Percentiles rank a stretch among this genome's conserved stretches.
These are phyloP conservation scores for Listronotus oregonensis DNA, from an alignment of 1,140 invertebrate species.

Conservation along the genomic window DNA sequence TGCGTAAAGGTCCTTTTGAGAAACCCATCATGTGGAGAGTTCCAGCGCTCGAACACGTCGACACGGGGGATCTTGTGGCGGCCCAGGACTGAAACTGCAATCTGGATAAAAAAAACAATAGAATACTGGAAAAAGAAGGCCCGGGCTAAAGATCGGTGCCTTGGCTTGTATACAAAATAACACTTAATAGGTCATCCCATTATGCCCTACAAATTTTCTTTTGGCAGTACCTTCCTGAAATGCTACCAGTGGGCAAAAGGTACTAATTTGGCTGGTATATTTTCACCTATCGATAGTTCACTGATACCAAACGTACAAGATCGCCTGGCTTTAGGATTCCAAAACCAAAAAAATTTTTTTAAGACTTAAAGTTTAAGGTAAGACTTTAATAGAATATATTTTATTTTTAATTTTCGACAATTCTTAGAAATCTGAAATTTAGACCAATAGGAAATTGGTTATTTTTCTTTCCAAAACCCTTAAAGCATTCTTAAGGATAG, in stretches of 20 bases:
- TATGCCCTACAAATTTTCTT: constrained; percentile 14
- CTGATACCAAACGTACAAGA: constrained; percentile 69
- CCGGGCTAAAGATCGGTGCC: too few relatives aligned
- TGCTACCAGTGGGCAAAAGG: constrained; percentile 70
- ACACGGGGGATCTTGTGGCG: constrained; percentile 78
- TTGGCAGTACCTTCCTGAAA: constrained; percentile 59
- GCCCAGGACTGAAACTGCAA: constrained; percentile 61
- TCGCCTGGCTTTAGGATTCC: constrained; percentile 58
- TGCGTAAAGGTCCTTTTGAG: constrained; percentile 69
- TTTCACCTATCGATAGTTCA: constrained; percentile 62
- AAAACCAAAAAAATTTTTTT: constrained; percentile 44
- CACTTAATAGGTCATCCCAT: constrained; percentile 54
- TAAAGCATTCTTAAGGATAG: too few relatives aligned
- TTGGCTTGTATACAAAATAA: not conserved
- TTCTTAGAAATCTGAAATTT: too few relatives aligned
- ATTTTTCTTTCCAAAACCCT: too few relatives aligned
- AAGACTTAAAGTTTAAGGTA: too few relatives aligned
- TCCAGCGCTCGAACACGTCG: constrained; percentile 79
- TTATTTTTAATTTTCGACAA: too few relatives aligned
- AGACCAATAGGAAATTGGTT: too few relatives aligned
- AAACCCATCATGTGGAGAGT: constrained; percentile 63
- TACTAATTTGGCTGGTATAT: constrained; percentile 66
- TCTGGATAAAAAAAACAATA: constrained; percentile 34
- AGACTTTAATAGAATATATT: too few relatives aligned
- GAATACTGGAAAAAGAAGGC: too few relatives aligned